Conservation (phyloP, 1,140 invertebrate genomes). For the Colletes latitarsis region DNA sequence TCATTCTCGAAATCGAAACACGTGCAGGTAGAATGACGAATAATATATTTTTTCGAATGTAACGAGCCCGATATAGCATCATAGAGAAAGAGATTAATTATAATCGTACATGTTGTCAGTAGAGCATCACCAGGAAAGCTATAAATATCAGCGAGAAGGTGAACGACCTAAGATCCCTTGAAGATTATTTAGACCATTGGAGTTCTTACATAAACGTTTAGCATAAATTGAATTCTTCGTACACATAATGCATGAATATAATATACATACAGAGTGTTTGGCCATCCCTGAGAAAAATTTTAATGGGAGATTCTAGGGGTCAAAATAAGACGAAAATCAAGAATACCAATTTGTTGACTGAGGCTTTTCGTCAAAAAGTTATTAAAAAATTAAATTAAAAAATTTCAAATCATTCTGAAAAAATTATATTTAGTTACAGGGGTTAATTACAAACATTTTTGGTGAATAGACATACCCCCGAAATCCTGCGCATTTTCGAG, state of each 20-base stretch:
- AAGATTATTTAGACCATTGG: background rate
- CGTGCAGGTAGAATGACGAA: background rate
- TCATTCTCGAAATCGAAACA: background rate
- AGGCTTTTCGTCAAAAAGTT: no score
- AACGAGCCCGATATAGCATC: constrained; percentile 9
- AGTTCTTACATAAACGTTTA: background rate
- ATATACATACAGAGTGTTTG: background rate
- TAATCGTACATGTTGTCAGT: constrained; percentile 36
- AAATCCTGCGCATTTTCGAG: no score
- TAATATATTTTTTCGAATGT: background rate
- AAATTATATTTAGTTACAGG: no score
- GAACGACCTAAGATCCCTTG: constrained; percentile 25
- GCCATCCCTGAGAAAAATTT: no score
- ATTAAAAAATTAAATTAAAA: no score
- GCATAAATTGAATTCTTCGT: background rate
- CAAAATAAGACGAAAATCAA: no score
- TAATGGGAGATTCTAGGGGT: no score
- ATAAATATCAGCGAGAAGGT: constrained; percentile 38
- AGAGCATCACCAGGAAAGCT: constrained; percentile 31
- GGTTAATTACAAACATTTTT: no score
- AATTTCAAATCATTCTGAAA: no score
- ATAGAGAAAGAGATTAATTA: constrained; percentile 31
- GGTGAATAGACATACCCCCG: no score
- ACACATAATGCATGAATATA: background rate
- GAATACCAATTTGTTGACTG: no score